phyloP scores from a whole-genome alignment of 2,113 vertebrate species.

The Microcebus lehilahytsara region DNA sequence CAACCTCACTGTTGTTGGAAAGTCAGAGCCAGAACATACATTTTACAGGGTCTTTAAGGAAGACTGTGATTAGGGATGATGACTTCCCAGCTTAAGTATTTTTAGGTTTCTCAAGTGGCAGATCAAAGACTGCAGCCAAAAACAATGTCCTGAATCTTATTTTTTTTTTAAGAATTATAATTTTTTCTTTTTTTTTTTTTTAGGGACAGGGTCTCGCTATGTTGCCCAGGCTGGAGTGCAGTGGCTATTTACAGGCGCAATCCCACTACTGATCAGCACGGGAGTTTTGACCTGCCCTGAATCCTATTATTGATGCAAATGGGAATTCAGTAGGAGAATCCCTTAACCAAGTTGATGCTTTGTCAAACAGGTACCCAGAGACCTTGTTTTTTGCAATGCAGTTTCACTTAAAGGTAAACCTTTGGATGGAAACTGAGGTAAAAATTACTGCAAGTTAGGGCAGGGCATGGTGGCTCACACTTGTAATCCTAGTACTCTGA shows the following conservation, averaged over 20 bases:
- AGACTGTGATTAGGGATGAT: neutral
- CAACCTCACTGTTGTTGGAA: neutral
- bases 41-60: neutral
- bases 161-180: too few relatives aligned
- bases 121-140: neutral
- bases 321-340: neutral
- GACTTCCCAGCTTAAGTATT: neutral
- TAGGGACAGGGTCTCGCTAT: too few relatives aligned
- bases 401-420: constrained; percentile 7
- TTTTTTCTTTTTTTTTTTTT: too few relatives aligned
- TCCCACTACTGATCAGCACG: too few relatives aligned
- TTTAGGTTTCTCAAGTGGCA: neutral
- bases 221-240: too few relatives aligned
- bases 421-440: neutral
- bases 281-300: neutral
- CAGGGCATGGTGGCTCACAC: too few relatives aligned
- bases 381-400: neutral
- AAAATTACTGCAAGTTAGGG: neutral
- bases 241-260: too few relatives aligned
- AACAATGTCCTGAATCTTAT: too few relatives aligned
- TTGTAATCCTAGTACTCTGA: too few relatives aligned
- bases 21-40: neutral
- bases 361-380: neutral
- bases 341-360: neutral
- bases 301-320: constrained; percentile 14